Evolutionary conservation across 2,888 invertebrate species (phyloP), one percentile per base, ranked within the genome.

Genomic region (Dexiosoma caninum): DNA sequence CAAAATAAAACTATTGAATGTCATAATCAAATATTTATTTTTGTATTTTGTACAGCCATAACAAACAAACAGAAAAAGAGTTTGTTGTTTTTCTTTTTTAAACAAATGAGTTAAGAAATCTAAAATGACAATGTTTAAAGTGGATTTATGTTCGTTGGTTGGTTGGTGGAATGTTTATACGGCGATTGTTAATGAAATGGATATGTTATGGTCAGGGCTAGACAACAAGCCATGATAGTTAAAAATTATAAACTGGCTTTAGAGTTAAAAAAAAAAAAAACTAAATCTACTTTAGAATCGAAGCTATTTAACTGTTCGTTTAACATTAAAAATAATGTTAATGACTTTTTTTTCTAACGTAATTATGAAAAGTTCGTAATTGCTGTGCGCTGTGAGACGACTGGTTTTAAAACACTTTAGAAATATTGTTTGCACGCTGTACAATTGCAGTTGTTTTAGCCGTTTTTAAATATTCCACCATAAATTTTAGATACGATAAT

Each of bases 181-280:
- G 49, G 46, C 4, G 69, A 51, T 69, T 81, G 76, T 72, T 77
- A 71, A 81, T 81, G 81, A 81, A 81, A 81, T 69, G 64, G 71
- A 72, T 81, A 72, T 62, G 67, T 72, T 81, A 72, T 67, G 81
- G 81, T 77, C 81, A 81, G 81, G 81, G 76, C 49, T 72, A 81
- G 62, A 59, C 32, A 69, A 57, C 21, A 51, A 77, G 49, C 55
- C 16, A 23, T 21, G 30, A 49, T 53, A 49, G 32, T 42, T 30
- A 53, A 67, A 59, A 23, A 23, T n/a, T 35, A 66, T 21, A 32
- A 32, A 69, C 32, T 32, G 49, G 14, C 35, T 64, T 35, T 5
- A 12, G 23, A 21, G 12, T 0, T 12, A 1, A 3, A 44, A 30
- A 16, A 30, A 44, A n/a, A n/a, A 12, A 6, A 27, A 57, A 12